phyloP scores from a whole-genome alignment of 1,140 invertebrate genomes.

The Caerostris extrusa region DNA sequence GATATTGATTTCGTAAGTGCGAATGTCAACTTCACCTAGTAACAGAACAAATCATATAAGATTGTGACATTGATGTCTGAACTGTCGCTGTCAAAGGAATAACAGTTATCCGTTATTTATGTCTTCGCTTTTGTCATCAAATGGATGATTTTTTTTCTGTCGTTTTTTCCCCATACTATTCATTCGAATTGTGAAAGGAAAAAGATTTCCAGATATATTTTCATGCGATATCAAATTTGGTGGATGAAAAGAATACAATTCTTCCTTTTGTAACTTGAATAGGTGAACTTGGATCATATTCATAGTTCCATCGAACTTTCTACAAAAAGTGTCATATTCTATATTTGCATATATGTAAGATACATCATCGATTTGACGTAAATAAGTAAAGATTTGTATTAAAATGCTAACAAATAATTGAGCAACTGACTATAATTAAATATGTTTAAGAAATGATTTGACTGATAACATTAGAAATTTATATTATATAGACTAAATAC shows the following conservation, averaged over 20 bases:
- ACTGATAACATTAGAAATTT: no score
- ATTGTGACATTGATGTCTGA: constrained; percentile 49
- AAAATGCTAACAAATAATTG: no score
- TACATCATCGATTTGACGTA: no score
- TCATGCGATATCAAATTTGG: not conserved
- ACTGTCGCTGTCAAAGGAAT: constrained; percentile 52
- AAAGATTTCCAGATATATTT: not conserved
- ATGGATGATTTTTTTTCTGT: not conserved
- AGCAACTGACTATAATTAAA: no score
- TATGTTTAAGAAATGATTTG: no score
- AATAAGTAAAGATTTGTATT: no score
- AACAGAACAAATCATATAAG: constrained; percentile 42
- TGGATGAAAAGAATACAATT: not conserved
- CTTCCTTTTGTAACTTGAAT: not conserved
- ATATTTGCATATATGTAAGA: no score
- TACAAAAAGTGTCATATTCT: no score
- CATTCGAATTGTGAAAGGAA: not conserved
- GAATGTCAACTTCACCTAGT: constrained; percentile 15
- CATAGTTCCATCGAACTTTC: no score
- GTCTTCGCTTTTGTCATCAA: constrained; percentile 46
- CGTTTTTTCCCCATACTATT: not conserved
- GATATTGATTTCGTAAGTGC: constrained; percentile 19
- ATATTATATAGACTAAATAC: no score
- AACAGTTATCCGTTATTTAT: constrained; percentile 57
- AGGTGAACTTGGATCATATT: no score